Conservation (phyloP, 2,888 invertebrate genomes). For the Campoplex capitator region DNA sequence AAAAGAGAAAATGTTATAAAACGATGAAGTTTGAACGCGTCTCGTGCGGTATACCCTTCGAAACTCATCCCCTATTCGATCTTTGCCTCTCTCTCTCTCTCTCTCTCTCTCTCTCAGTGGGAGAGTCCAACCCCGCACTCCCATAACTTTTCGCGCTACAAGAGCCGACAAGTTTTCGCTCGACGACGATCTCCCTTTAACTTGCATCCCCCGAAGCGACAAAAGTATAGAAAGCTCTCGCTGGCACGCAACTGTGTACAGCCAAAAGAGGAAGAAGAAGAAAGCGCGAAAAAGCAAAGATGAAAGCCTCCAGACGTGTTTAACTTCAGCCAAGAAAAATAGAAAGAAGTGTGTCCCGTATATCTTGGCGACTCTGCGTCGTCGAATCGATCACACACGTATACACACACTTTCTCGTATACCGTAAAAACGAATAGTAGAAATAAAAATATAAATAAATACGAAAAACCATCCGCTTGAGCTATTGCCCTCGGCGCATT, state of each 20-base stretch:
- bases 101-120: constrained; percentile 2
- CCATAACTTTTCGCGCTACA: constrained; percentile 55
- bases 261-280: constrained; percentile 10
- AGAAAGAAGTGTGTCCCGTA: constrained; percentile 51
- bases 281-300: constrained; percentile 23
- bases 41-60: constrained; percentile 26
- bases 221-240: constrained; percentile 24
- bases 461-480: constrained; percentile 24
- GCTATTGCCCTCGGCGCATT: constrained; percentile 43
- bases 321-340: constrained; percentile 68
- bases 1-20: constrained; percentile 57
- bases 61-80: constrained; percentile 29
- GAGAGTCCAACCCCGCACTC: constrained; percentile 30
- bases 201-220: constrained; percentile 48
- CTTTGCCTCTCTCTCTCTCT: background rate
- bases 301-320: constrained; percentile 59
- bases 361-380: constrained; percentile 48
- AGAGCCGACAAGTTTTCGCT: constrained; percentile 59
- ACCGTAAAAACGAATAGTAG: constrained; percentile 5
- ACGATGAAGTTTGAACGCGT: constrained; percentile 60
- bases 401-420: constrained; percentile 19
- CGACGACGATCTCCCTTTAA: constrained; percentile 33
- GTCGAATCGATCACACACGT: constrained; percentile 56
- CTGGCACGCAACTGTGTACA: constrained; percentile 28
- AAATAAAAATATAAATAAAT: constrained; percentile 30